A percentile compares a stretch with the other conserved stretches of the same genome.
phyloP scores from a whole-genome alignment of 2,888 invertebrate species.

The Trissolcus japonicus region DNA sequence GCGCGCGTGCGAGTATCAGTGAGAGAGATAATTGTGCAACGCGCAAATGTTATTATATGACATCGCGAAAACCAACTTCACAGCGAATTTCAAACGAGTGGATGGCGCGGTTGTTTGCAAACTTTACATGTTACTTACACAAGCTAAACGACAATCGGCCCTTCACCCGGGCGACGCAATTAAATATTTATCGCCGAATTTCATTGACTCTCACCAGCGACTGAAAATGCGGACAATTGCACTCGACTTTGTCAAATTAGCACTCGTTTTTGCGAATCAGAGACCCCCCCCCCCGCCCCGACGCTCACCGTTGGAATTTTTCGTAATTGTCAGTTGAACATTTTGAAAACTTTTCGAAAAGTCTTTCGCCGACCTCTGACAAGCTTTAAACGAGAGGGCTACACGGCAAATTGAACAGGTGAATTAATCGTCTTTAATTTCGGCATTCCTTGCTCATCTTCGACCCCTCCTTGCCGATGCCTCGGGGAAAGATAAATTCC shows the following conservation, averaged over 20 bases:
- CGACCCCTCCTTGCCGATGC: conserved; percentile 36
- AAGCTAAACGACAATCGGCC: conserved; percentile 57
- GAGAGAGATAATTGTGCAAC: conserved; percentile 65
- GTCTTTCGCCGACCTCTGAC: too few species aligned
- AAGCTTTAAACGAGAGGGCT: too few species aligned
- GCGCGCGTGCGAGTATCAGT: conserved; percentile 61
- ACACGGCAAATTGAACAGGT: background rate
- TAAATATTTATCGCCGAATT: conserved; percentile 66
- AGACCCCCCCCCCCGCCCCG: too few species aligned
- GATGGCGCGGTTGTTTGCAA: conserved; percentile 60
- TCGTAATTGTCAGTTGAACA: too few species aligned
- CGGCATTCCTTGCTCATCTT: conserved; percentile 22
- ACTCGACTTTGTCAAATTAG: too few species aligned
- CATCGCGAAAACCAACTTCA: conserved; percentile 58
- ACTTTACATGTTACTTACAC: conserved; percentile 52
- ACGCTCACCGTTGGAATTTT: conserved; percentile 8
- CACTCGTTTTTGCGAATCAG: background rate
- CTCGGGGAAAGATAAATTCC: conserved; percentile 40
- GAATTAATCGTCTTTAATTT: conserved; percentile 35
- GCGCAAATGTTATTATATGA: conserved; percentile 69
- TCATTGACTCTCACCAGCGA: conserved; percentile 39
- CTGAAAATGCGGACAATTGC: conserved; percentile 1
- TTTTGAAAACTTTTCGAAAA: too few species aligned
- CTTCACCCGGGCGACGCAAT: conserved; percentile 59
- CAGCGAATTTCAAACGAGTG: conserved; percentile 60